Conservation (phyloP, 2,888 invertebrate genomes). For the Phasia obesa region DNA sequence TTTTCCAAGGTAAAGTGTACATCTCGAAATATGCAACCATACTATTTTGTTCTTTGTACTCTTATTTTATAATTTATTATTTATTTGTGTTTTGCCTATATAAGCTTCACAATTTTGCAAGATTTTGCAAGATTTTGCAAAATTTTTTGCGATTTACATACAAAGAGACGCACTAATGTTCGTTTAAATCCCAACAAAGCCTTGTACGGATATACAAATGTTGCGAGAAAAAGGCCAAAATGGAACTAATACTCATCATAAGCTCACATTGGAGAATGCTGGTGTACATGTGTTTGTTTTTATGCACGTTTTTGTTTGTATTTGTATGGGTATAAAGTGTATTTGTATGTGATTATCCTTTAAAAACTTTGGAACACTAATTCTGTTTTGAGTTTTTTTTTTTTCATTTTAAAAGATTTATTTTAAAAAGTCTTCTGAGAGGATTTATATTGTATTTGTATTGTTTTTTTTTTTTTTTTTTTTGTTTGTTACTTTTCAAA, state of each 20-base stretch:
- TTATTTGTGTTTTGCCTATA: background rate
- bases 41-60: too few relatives aligned
- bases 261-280: background rate
- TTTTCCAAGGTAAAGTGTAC: background rate
- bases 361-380: background rate
- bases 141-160: too few relatives aligned
- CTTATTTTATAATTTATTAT: background rate
- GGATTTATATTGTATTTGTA: constrained; percentile 2
- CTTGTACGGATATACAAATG: too few relatives aligned
- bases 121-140: too few relatives aligned
- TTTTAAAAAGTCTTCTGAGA: background rate
- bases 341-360: background rate
- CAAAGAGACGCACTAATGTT: too few relatives aligned
- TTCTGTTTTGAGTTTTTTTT: background rate
- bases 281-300: too few relatives aligned
- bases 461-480: constrained; percentile 20
- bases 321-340: background rate
- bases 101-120: too few relatives aligned
- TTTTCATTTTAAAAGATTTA: background rate
- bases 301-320: too few relatives aligned
- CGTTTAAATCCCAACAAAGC: background rate
- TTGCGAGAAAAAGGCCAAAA: background rate
- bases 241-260: background rate
- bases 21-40: background rate
- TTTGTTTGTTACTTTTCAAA: constrained; percentile 32